A percentile compares a stretch with the other conserved stretches of the same genome.
Evolutionary conservation across 1,140 invertebrate species (phyloP).

Genomic region (Saccostrea cuccullata): DNA sequence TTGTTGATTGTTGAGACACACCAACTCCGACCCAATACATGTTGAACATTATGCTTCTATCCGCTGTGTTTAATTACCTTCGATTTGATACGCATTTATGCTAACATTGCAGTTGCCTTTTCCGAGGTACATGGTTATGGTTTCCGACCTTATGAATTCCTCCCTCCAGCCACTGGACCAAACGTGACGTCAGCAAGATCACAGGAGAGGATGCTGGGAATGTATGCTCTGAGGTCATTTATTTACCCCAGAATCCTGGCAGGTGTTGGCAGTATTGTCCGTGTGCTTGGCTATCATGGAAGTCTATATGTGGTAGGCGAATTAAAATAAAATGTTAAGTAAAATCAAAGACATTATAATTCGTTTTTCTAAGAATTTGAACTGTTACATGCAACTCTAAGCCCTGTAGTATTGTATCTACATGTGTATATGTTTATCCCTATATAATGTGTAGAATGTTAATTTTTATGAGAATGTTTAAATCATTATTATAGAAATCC

Average conservation of each 20-base stretch:
- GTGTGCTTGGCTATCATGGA: conserved; percentile 29
- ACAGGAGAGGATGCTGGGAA: conserved; percentile 61
- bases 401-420: no score
- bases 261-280: conserved; percentile 41
- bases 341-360: background rate
- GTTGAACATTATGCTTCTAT: no score
- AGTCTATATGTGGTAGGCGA: conserved; percentile 67
- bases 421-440: no score
- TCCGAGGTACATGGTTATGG: conserved; percentile 72
- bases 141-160: conserved; percentile 72
- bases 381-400: no score
- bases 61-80: no score
- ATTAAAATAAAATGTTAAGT: background rate
- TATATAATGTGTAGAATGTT: no score
- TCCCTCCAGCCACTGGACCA: conserved; percentile 47
- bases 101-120: conserved; percentile 67
- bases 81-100: background rate
- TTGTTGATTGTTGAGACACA: no score
- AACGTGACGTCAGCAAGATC: conserved; percentile 51
- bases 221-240: conserved; percentile 70
- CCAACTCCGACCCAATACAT: no score
- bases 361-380: no score
- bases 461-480: background rate
- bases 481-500: background rate
- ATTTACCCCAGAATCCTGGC: conserved; percentile 67